Evolutionary conservation across 1,140 invertebrate genomes (phyloP).

Genomic region (Magallana ariakensis): DNA sequence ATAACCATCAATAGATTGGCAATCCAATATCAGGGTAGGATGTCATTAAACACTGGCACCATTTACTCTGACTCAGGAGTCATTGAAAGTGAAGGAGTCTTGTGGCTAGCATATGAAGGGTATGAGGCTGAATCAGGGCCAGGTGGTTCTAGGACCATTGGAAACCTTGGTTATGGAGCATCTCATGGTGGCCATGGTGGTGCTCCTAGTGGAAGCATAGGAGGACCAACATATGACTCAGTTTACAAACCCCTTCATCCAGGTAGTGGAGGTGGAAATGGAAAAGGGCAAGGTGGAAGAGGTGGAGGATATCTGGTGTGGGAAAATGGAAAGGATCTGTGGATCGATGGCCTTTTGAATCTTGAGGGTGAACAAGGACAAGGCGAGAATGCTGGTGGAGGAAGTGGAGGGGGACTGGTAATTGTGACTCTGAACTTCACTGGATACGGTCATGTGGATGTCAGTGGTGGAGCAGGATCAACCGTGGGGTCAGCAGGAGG

Average conservation of each 20-base stretch:
- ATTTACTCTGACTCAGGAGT: slow-evolving; percentile 66
- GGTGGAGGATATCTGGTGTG: slow-evolving; percentile 71
- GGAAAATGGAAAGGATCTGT: slow-evolving; percentile 66
- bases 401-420: slow-evolving; percentile 69
- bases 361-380: slow-evolving; percentile 64
- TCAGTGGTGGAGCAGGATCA: slow-evolving; percentile 64
- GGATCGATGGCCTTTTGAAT: slow-evolving; percentile 67
- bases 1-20: slow-evolving; percentile 65
- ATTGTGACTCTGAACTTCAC: slow-evolving; percentile 72
- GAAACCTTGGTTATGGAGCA: slow-evolving; percentile 63
- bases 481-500: slow-evolving; percentile 61
- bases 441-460: slow-evolving; percentile 70
- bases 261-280: slow-evolving; percentile 73
- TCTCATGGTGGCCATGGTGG: slow-evolving; percentile 74
- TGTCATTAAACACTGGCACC: slow-evolving; percentile 66
- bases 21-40: slow-evolving; percentile 66
- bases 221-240: slow-evolving; percentile 67
- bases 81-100: slow-evolving; percentile 66
- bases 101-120: slow-evolving; percentile 67
- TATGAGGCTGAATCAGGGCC: slow-evolving; percentile 56
- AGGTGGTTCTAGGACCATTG: slow-evolving; percentile 59
- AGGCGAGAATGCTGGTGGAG: slow-evolving; percentile 66
- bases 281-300: slow-evolving; percentile 65
- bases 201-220: slow-evolving; percentile 59
- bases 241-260: slow-evolving; percentile 59